These are phyloP conservation scores for Operophtera brumata DNA, from an alignment of 2,888 invertebrate species.

Conservation along the genomic window DNA sequence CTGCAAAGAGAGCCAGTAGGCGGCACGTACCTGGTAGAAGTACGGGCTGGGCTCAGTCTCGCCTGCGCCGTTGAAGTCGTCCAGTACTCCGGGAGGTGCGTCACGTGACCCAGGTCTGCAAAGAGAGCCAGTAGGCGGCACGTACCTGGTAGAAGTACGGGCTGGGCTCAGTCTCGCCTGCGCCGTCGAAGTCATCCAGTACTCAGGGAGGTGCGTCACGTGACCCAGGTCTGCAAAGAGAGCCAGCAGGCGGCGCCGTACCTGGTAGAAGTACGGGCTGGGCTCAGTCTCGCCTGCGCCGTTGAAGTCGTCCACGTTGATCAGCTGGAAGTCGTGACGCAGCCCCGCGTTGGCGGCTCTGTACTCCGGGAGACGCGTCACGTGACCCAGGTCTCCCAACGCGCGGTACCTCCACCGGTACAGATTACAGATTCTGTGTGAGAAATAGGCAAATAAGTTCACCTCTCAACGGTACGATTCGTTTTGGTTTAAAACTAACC, in stretches of 20 bases:
- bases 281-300: slow-evolving; percentile 98
- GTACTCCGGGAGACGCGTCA: slow-evolving; percentile 91
- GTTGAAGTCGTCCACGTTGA: slow-evolving; percentile 98
- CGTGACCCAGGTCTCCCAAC: slow-evolving; percentile 96
- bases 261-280: slow-evolving; percentile 99
- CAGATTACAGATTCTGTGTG: slow-evolving; percentile 89
- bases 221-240: too few relatives aligned
- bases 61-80: slow-evolving; percentile 97
- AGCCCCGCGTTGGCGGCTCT: slow-evolving; percentile 96
- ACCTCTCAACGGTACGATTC: too few relatives aligned
- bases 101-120: too few relatives aligned
- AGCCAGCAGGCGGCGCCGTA: slow-evolving; percentile 45
- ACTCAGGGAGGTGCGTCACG: too few relatives aligned
- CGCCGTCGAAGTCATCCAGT: slow-evolving; percentile 97
- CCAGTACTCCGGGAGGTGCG: slow-evolving; percentile 65
- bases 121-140: background rate
- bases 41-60: slow-evolving; percentile 99
- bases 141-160: slow-evolving; percentile 98
- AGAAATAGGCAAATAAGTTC: background rate
- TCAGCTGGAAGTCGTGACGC: slow-evolving; percentile 94
- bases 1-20: background rate
- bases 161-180: slow-evolving; percentile 98
- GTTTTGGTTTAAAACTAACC: too few relatives aligned
- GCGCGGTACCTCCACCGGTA: slow-evolving; percentile 98
- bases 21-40: slow-evolving; percentile 93